Conservation (phyloP, 2,888 invertebrate species). For the Falcaria lacertinaria region DNA sequence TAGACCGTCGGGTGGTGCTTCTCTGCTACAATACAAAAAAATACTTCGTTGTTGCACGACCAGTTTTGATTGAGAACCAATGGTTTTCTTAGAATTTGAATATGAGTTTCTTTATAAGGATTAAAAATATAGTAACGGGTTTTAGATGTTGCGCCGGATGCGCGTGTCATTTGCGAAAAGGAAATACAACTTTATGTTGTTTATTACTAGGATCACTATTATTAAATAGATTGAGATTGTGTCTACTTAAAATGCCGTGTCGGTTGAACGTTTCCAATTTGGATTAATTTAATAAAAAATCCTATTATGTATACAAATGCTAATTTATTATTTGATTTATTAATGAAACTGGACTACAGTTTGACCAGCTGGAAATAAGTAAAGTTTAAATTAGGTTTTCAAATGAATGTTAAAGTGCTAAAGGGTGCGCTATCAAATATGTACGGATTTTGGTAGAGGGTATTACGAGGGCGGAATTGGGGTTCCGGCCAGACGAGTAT, state of each 20-base stretch:
- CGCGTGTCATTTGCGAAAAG: neutral
- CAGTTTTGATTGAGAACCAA: too few species aligned
- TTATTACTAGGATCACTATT: too few species aligned
- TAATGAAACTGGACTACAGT: neutral
- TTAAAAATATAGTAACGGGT: neutral
- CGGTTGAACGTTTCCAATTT: too few species aligned
- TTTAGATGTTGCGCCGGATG: neutral
- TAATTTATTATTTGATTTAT: too few species aligned
- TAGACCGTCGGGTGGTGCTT: too few species aligned
- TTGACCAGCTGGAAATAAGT: neutral
- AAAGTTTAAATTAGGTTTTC: neutral
- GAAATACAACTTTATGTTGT: neutral
- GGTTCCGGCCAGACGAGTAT: neutral
- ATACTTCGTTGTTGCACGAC: too few species aligned
- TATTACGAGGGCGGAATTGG: neutral
- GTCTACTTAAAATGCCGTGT: too few species aligned
- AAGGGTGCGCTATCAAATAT: neutral
- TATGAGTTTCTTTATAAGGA: neutral
- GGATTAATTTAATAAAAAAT: too few species aligned
- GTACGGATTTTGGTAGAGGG: neutral
- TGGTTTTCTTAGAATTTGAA: neutral
- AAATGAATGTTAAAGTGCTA: slow-evolving; percentile 6
- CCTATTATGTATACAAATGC: too few species aligned
- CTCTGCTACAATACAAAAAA: too few species aligned
- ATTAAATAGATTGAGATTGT: neutral